These are phyloP conservation scores for Apogon talboti DNA, from an alignment of 2,797 vertebrate species.

Conservation along the genomic window DNA sequence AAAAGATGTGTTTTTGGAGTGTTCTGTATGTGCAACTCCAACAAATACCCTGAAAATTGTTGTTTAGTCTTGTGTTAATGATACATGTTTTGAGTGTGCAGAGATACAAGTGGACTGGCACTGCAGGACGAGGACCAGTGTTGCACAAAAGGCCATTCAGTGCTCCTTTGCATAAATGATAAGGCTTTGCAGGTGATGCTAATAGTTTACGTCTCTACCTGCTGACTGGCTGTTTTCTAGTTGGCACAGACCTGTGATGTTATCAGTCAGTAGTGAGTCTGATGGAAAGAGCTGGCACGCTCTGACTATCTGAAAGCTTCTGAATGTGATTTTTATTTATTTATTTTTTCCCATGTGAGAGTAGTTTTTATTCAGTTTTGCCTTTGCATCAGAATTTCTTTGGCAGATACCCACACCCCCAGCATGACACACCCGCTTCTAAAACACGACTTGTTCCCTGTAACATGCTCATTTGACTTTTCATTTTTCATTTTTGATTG, in stretches of 20 bases:
- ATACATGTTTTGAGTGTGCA: background rate
- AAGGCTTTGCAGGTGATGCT: background rate
- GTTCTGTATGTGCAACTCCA: background rate
- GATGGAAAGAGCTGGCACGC: conserved; percentile 23
- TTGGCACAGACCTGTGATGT: conserved; percentile 34
- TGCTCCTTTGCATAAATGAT: background rate
- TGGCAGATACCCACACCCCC: conserved; percentile 20
- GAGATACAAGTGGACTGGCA: conserved; percentile 1
- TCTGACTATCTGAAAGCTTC: conserved; percentile 16
- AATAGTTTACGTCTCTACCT: conserved; percentile 10
- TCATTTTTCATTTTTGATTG: conserved; percentile 18
- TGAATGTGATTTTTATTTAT: conserved; percentile 6
- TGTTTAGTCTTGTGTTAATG: conserved; percentile 4
- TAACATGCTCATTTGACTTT: conserved; percentile 12
- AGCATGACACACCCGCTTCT: conserved; percentile 6
- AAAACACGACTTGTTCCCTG: too few relatives aligned
- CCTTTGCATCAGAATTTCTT: conserved; percentile 25
- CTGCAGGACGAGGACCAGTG: background rate
- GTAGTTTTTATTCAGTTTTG: conserved; percentile 15
- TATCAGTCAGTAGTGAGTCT: conserved; percentile 22
- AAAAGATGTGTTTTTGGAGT: conserved; percentile 9
- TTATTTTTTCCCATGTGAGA: background rate
- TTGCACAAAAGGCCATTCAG: background rate
- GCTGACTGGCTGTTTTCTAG: conserved; percentile 20
- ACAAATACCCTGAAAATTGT: background rate